Evolutionary conservation across 2,888 invertebrate genomes (phyloP), one percentile per base, ranked within the genome.

Genomic region (Eumacrocentrus americanus): DNA sequence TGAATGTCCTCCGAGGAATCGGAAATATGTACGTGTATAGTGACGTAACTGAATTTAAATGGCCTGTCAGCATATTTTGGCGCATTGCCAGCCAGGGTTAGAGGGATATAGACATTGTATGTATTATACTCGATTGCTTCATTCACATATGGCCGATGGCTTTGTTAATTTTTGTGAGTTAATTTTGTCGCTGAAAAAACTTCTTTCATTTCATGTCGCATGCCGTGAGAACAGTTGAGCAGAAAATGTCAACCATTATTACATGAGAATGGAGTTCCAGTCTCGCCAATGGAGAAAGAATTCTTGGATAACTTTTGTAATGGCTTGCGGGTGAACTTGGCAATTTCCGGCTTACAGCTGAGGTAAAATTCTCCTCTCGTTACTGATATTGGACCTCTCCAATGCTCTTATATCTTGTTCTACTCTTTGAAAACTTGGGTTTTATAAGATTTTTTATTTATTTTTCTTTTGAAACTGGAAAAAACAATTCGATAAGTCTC

Each of bases 51-150:
- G 25, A 46, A 46, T 46, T 46, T 46, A 14, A 46, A 46, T 46
- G 14, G 12, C 12, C 46, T 46, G n/a, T 46, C 23, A 23, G 22
- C 20, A 46, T 46, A 46, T 23, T 46, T 46, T 46, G 46, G 25
- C 11, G 25, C 14, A 12, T 25, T 46, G 46, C 46, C 25, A 25
- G n/a, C n/a, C n/a, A n/a, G n/a, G n/a, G n/a, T n/a, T n/a, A n/a
- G 23, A 46, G 12, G 18, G 12, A 46, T 7, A 46, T 46, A 14
- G 12, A 25, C 29, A 46, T 46, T 22, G 23, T 42, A 9, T 20
- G 11, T 20, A 16, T 18, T 42, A n/a, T 20, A 40, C 18, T 9
- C 2, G 20, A 42, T 42, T 42, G 20, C 20, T 18, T 23, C 23
- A 12, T 25, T 25, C 4, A 2, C 12, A n/a, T 6, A 25, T 25